Evolutionary conservation across 1,140 invertebrate genomes (phyloP).

Genomic region (Trichonephila clavata): DNA sequence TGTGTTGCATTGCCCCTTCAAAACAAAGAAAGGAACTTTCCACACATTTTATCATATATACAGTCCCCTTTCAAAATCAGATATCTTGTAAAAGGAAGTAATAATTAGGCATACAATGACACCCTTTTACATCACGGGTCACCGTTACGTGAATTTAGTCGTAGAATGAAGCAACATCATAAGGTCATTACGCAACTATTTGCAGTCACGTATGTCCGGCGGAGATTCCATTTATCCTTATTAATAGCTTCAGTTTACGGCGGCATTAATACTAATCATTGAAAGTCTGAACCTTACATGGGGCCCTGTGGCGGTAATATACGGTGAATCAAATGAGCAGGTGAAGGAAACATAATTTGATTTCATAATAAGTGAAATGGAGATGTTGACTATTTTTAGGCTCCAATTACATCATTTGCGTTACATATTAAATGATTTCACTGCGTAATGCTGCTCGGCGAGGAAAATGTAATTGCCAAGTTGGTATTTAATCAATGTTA

Average conservation of each 20-base stretch:
- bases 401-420: too few species aligned
- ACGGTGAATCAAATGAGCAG: neutral
- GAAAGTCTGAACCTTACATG: neutral
- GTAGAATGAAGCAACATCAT: neutral
- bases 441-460: too few species aligned
- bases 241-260: slow-evolving; percentile 15
- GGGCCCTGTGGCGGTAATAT: neutral
- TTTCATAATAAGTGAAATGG: neutral
- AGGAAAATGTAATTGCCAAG: too few species aligned
- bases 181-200: neutral
- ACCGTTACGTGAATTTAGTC: neutral
- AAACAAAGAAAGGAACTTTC: neutral
- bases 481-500: too few species aligned
- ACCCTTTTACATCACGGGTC: neutral
- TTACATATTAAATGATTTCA: too few species aligned
- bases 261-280: neutral
- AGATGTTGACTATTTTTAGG: neutral
- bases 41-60: neutral
- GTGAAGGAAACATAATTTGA: neutral
- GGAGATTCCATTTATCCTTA: slow-evolving; percentile 6
- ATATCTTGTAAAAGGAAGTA: neutral
- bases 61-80: neutral
- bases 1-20: too few species aligned
- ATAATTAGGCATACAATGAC: neutral
- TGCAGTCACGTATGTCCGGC: slow-evolving; percentile 21